Percentiles rank a stretch among this genome's conserved stretches.
Conservation (phyloP, 2,888 invertebrate species). For the Caenorhabditis sp. region DNA sequence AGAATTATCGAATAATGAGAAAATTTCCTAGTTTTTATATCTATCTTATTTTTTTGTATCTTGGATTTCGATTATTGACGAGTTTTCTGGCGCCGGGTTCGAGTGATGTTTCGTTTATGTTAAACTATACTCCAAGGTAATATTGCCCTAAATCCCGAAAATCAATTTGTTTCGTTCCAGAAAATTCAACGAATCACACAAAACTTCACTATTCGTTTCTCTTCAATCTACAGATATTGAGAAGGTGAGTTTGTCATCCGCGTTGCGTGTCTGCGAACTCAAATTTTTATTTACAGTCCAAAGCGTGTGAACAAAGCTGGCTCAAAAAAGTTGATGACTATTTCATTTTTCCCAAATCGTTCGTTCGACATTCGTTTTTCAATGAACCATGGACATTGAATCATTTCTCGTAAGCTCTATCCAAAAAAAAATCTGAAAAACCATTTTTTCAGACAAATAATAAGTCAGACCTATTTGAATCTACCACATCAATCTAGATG, state of each 20-base stretch:
- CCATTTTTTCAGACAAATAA: slow-evolving; percentile 32
- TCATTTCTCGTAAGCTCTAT: slow-evolving; percentile 20
- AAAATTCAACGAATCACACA: slow-evolving; percentile 17
- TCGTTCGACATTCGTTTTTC: slow-evolving; percentile 14
- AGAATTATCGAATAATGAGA: neutral
- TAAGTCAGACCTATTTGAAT: slow-evolving; percentile 14
- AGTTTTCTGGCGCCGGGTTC: neutral
- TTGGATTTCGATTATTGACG: neutral
- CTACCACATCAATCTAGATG: slow-evolving; percentile 30
- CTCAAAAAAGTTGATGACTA: slow-evolving; percentile 22
- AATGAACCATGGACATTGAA: slow-evolving; percentile 20
- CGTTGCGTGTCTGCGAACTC: too few species aligned
- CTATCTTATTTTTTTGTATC: neutral
- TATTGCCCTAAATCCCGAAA: too few species aligned
- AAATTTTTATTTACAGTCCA: slow-evolving; percentile 2
- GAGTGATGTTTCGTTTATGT: neutral
- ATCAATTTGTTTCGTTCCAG: slow-evolving; percentile 10
- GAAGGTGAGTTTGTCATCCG: slow-evolving; percentile 19
- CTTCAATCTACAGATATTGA: slow-evolving; percentile 23
- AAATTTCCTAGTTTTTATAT: neutral
- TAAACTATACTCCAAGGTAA: neutral
- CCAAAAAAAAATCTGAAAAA: neutral
- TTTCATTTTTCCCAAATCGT: slow-evolving; percentile 22
- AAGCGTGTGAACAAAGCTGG: slow-evolving; percentile 24
- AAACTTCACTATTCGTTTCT: slow-evolving; percentile 23